These are phyloP conservation scores for Barbus barbus DNA, from an alignment of 2,113 vertebrate genomes.

Conservation along the genomic window DNA sequence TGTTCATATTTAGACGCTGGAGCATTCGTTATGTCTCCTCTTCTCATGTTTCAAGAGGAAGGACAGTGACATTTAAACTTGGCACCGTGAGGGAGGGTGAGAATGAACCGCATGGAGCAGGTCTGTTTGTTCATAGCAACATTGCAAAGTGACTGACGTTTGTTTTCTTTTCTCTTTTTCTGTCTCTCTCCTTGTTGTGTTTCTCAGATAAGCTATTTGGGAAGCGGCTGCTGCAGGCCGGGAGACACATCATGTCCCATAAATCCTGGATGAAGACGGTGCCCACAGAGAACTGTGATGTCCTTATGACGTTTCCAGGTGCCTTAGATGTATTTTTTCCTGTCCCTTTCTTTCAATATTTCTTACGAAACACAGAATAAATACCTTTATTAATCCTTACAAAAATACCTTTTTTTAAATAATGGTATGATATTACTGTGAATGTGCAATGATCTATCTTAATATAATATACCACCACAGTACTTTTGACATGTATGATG, in stretches of 20 bases:
- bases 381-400: background rate
- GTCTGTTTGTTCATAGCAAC: slow-evolving; percentile 51
- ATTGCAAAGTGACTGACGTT: slow-evolving; percentile 61
- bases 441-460: background rate
- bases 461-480: background rate
- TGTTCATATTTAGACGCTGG: slow-evolving; percentile 38
- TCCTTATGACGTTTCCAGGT: slow-evolving; percentile 97
- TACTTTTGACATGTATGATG: background rate
- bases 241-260: slow-evolving; percentile 96
- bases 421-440: background rate
- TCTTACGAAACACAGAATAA: background rate
- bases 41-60: slow-evolving; percentile 62
- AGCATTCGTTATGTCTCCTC: slow-evolving; percentile 48
- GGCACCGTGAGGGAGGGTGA: slow-evolving; percentile 45
- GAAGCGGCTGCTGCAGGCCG: slow-evolving; percentile 92
- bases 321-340: slow-evolving; percentile 30
- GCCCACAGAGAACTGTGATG: slow-evolving; percentile 96
- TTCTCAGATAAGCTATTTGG: slow-evolving; percentile 93
- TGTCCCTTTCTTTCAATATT: background rate
- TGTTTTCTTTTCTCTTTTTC: slow-evolving; percentile 37
- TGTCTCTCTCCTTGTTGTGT: no score
- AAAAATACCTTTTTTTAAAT: no score
- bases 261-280: slow-evolving; percentile 99
- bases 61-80: slow-evolving; percentile 68
- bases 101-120: slow-evolving; percentile 26